A percentile compares a stretch with the other conserved stretches of the same genome.
phyloP scores from a whole-genome alignment of 2,797 vertebrate genomes.

The Neostethus bicornis region DNA sequence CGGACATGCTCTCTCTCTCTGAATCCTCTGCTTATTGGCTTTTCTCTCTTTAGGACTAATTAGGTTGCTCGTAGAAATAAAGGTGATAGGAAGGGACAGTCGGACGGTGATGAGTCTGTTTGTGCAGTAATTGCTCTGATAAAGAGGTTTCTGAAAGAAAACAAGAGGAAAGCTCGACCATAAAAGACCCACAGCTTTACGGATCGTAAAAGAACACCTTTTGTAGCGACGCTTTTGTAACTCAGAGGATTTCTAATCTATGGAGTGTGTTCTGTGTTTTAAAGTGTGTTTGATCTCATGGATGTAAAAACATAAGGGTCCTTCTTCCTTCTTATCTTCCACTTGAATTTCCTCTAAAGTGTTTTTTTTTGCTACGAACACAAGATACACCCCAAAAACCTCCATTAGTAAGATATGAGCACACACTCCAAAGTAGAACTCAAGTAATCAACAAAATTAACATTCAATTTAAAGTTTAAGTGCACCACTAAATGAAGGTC shows the following conservation, averaged over 20 bases:
- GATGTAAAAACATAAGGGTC: slow-evolving; percentile 55
- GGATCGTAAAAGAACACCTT: slow-evolving; percentile 68
- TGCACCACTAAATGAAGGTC: no score
- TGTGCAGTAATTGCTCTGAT: slow-evolving; percentile 83
- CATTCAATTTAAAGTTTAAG: no score
- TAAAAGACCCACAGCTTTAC: slow-evolving; percentile 52
- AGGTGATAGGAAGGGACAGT: slow-evolving; percentile 75
- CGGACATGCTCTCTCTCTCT: slow-evolving; percentile 62
- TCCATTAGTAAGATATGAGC: neutral
- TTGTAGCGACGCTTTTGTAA: slow-evolving; percentile 64
- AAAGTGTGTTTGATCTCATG: slow-evolving; percentile 59
- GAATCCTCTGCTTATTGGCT: slow-evolving; percentile 55
- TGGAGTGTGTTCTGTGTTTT: slow-evolving; percentile 64
- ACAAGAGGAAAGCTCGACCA: slow-evolving; percentile 66
- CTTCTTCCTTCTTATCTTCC: slow-evolving; percentile 53
- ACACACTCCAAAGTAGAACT: neutral
- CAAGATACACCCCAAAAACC: neutral
- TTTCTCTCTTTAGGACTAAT: slow-evolving; percentile 85
- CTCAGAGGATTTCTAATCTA: slow-evolving; percentile 63
- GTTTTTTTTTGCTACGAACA: slow-evolving; percentile 3
- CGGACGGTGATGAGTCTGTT: slow-evolving; percentile 79
- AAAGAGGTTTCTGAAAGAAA: slow-evolving; percentile 78
- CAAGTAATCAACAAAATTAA: no score
- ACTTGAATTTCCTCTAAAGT: slow-evolving; percentile 45
- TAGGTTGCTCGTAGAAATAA: slow-evolving; percentile 80